These are phyloP conservation scores for Hylaeus volcanicus DNA, from an alignment of 1,140 invertebrate genomes.

Conservation along the genomic window DNA sequence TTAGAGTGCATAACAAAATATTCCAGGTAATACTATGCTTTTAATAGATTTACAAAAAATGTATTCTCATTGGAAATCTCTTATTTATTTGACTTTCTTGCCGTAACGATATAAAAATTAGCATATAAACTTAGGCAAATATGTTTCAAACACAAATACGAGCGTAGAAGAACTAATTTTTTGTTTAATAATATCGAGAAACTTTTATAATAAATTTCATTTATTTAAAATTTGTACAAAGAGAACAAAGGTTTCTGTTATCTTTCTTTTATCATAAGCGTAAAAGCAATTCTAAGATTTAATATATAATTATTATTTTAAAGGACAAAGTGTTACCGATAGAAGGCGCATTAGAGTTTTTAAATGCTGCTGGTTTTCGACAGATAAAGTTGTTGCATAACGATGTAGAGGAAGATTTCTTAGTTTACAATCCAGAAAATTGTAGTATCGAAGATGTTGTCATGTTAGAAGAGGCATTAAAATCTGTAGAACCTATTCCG, in stretches of 20 bases:
- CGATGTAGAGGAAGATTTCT: slow-evolving; percentile 83
- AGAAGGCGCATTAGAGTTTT: slow-evolving; percentile 90
- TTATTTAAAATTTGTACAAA: neutral
- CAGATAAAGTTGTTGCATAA: slow-evolving; percentile 82
- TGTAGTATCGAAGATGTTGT: slow-evolving; percentile 78
- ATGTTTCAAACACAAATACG: too few relatives aligned
- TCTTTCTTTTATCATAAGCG: neutral
- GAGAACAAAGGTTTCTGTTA: neutral
- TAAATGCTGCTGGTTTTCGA: slow-evolving; percentile 91
- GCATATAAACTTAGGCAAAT: neutral
- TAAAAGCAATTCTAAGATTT: neutral
- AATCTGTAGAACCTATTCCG: slow-evolving; percentile 89
- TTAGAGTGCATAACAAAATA: slow-evolving; percentile 90
- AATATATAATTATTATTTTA: slow-evolving; percentile 24
- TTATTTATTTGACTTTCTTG: neutral
- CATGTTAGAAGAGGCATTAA: slow-evolving; percentile 88
- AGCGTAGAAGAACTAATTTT: too few relatives aligned
- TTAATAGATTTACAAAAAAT: neutral
- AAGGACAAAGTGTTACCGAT: slow-evolving; percentile 89
- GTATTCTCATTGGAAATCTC: neutral
- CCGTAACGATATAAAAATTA: neutral
- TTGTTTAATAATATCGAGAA: neutral
- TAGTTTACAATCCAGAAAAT: slow-evolving; percentile 83
- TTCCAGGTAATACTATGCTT: slow-evolving; percentile 78
- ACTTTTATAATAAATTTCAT: too few relatives aligned